Base-by-base conservation (phyloP, 2,888 invertebrate species). In the Eledone cirrhosa region DNA sequence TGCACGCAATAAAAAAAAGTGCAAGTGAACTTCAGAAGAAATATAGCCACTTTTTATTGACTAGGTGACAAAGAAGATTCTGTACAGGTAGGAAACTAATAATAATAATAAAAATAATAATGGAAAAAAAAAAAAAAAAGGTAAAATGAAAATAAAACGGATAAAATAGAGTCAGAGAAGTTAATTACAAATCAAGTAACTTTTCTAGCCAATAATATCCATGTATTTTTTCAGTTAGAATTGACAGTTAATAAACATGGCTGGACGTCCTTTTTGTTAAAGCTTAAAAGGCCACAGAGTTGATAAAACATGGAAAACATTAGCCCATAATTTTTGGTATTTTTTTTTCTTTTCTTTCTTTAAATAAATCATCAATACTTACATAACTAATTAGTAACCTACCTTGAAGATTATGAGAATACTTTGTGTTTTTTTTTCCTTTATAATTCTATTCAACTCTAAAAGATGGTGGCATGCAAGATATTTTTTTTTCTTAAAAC, bases 11-110 rank as follows among this genome's bases (percentile, higher is more conserved):
- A 72, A 33, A 72, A 29, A 72, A 72, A 72, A 22, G 29, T 31
- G 41, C 29, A 72, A 72, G 72, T 72, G 72, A 72, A 72, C 33
- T 72, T 72, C n/a, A 41, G 72, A 41, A 72, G 33, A 72, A 72
- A 72, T 33, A 72, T 31, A 72, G 72, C 72, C 72, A 72, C 41
- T 22, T 72, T 72, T 72, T 72, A 41, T 13, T 72, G 31, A 67
- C 31, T 67, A 27, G 31, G 14, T 72, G 33, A 41, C 33, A 72
- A 31, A 72, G 72, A 72, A 31, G 41, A 41, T 41, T 72, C 72
- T 72, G 72, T 72, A 72, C 72, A 72, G 33, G n/a, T 72, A 41
- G 33, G 41, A 24, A 72, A 72, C 72, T 72, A 41, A 72, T 31
- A 72, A 29, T 31, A 63, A 24, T 27, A 67, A 67, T 29, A 72